Conservation (phyloP, 2,888 invertebrate species). For the Gymnosoma rotundatum region DNA sequence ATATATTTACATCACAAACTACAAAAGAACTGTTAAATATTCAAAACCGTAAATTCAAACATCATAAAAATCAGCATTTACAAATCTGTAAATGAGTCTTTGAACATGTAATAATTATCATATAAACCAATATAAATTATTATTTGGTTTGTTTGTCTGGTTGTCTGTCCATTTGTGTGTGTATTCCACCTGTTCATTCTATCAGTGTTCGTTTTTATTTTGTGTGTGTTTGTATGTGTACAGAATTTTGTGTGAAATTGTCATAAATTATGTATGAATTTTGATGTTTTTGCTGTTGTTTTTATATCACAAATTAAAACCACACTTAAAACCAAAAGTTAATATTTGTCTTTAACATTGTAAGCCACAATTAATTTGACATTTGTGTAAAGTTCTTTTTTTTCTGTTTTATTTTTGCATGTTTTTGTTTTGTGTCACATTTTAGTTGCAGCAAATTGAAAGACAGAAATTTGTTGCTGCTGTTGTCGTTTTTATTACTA, state of each 20-base stretch:
- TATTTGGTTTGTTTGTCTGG: slow-evolving; percentile 25
- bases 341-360: slow-evolving; percentile 79
- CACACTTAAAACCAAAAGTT: slow-evolving; percentile 78
- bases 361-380: slow-evolving; percentile 79
- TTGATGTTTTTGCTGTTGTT: slow-evolving; percentile 42
- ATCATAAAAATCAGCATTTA: no score
- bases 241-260: slow-evolving; percentile 64
- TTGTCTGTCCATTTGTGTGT: slow-evolving; percentile 4
- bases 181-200: not conserved
- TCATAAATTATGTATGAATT: slow-evolving; percentile 76
- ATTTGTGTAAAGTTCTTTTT: slow-evolving; percentile 72
- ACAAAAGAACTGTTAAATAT: no score
- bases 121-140: slow-evolving; percentile 57
- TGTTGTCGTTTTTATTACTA: not conserved
- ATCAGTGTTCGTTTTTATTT: slow-evolving; percentile 14
- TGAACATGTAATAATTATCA: slow-evolving; percentile 32
- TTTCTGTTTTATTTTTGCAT: not conserved
- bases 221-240: slow-evolving; percentile 15
- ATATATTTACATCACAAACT: no score
- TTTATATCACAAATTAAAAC: slow-evolving; percentile 76
- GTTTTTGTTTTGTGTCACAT: slow-evolving; percentile 28
- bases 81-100: not conserved
- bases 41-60: no score
- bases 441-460: slow-evolving; percentile 47
- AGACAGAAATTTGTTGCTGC: not conserved